A percentile compares a stretch with the other conserved stretches of the same genome.
Evolutionary conservation across 1,140 invertebrate genomes (phyloP).

Genomic region (Drosophila oshimai): DNA sequence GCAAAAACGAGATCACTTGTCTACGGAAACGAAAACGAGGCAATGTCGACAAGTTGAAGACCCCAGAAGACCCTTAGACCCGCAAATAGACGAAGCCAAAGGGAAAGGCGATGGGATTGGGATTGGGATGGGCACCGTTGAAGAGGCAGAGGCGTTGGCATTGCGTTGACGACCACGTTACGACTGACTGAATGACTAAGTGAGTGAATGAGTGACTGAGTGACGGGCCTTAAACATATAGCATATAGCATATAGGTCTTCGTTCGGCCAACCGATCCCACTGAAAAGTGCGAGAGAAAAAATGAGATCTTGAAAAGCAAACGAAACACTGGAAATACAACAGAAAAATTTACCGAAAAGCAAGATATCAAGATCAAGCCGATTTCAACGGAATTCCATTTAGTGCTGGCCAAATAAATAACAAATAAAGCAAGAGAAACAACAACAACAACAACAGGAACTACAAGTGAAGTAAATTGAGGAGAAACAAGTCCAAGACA

Average conservation of each 20-base stretch:
- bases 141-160: constrained; percentile 44
- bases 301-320: constrained; percentile 42
- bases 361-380: constrained; percentile 52
- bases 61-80: constrained; percentile 38
- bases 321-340: constrained; percentile 14
- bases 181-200: constrained; percentile 25
- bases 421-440: constrained; percentile 15
- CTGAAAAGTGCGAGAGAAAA: not conserved
- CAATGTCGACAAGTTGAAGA: constrained; percentile 28
- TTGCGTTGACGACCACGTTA: constrained; percentile 42
- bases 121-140: constrained; percentile 14
- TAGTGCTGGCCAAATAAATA: constrained; percentile 46
- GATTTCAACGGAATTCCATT: constrained; percentile 48
- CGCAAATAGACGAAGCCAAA: constrained; percentile 24
- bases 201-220: constrained; percentile 25
- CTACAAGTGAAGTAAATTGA: constrained; percentile 11
- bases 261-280: constrained; percentile 6
- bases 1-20: constrained; percentile 36
- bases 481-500: constrained; percentile 34
- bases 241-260: constrained; percentile 2
- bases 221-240: constrained; percentile 6
- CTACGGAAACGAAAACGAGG: constrained; percentile 16
- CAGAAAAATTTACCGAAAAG: constrained; percentile 10
- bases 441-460: constrained; percentile 10
- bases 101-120: constrained; percentile 14